Base-by-base conservation (phyloP, 1,140 invertebrate genomes). In the Phenacoccus solenopsis region DNA sequence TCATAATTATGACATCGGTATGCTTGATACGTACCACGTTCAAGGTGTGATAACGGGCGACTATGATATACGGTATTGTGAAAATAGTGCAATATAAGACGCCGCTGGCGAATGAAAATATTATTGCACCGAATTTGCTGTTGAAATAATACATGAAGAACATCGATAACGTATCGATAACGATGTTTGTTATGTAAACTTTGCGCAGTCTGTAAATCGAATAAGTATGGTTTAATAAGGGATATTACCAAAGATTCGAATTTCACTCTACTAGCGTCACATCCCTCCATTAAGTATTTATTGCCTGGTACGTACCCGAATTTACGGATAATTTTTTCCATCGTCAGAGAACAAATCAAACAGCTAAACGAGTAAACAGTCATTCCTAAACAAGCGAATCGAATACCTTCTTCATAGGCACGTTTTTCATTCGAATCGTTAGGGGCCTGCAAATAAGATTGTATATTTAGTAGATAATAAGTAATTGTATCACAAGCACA, bases 51-150 rank as follows among this genome's bases (percentile, higher is more conserved):
- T 97, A 98, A 76, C 95, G 90, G 1, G 95, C 94, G 10, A 98
- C 86, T 20, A 98, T 81, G 12, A 98, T 79, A 77, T 96, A 98
- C 0, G 95, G 95, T 91, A 98, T 95, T 1, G 95, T 98, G 78
- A 98, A 98, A 12, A 98, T 82, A 0, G 95, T 98, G 0, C 94
- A 95, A 78, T 98, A 98, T 93, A 97, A 96, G 27, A 98, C 88
- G 0, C 95, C 95, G 1, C 93, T 92, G 0, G 91, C 89, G 85
- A 90, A 91, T 56, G 92, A 94, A 75, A 94, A 93, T 7, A 94
- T 74, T 57, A 96, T 87, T 0, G 94, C 92, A n/a, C 88, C 90
- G 22, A 85, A 80, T 71, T 85, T 88, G 72, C 90, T 86, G 56
- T 89, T 85, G 0, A 86, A 85, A 1, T 90, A 71, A 0, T 91